Conservation (phyloP, 1,140 invertebrate species). For the Leptestheria dahalacensis region DNA sequence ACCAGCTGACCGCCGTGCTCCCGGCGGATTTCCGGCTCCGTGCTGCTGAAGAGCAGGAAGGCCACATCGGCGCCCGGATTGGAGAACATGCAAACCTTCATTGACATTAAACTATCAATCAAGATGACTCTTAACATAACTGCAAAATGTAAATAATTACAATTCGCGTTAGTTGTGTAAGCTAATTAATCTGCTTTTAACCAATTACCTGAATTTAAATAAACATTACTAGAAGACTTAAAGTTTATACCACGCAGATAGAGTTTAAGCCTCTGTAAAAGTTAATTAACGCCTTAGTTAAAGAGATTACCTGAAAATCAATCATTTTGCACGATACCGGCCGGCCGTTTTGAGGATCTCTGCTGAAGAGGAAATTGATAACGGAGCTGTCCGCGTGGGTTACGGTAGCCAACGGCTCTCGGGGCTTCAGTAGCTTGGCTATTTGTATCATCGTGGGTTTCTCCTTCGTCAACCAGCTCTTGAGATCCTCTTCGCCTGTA, state of each 20-base stretch:
- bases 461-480: neutral
- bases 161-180: no score
- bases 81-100: slow-evolving; percentile 2
- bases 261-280: no score
- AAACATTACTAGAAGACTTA: no score
- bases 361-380: slow-evolving; percentile 2
- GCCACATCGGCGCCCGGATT: neutral
- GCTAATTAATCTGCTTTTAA: no score
- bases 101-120: neutral
- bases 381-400: neutral
- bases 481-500: neutral
- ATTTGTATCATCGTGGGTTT: neutral
- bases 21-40: slow-evolving; percentile 1
- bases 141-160: no score
- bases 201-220: no score
- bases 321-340: neutral
- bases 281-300: neutral
- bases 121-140: neutral
- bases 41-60: slow-evolving; percentile 6
- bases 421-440: neutral
- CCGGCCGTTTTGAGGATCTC: neutral
- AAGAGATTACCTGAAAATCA: slow-evolving; percentile 2
- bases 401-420: neutral
- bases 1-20: neutral
- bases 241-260: no score